phyloP scores from a whole-genome alignment of 2,113 vertebrate genomes.

The Rallus limicola region DNA sequence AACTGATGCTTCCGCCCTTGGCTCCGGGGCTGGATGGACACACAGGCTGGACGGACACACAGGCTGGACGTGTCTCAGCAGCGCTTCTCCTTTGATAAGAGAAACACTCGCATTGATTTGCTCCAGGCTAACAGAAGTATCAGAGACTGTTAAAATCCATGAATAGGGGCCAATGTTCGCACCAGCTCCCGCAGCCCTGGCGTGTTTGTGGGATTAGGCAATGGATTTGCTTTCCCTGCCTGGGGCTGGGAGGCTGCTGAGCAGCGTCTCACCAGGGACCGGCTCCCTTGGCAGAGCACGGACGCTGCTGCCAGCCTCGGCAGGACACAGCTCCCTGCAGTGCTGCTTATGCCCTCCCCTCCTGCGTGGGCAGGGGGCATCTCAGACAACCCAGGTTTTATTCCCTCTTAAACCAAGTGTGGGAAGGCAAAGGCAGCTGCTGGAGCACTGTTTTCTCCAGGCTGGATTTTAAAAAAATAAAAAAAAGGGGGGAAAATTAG shows the following conservation, averaged over 20 bases:
- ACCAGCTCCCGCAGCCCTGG: neutral
- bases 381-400: neutral
- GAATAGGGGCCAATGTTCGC: neutral
- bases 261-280: slow-evolving; percentile 33
- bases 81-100: neutral
- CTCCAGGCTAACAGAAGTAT: neutral
- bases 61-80: neutral
- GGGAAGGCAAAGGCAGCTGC: neutral
- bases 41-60: neutral
- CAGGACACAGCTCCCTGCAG: neutral
- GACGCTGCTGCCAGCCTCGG: rapidly evolving
- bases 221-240: slow-evolving; percentile 32
- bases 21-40: neutral
- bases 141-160: neutral
- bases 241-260: neutral
- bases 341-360: neutral
- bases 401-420: neutral
- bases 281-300: neutral
- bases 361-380: neutral
- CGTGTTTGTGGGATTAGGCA: neutral
- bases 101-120: neutral
- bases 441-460: neutral
- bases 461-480: neutral
- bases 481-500: too few species aligned
- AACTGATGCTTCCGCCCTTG: neutral